Evolutionary conservation across 2,888 invertebrate genomes (phyloP).

Genomic region (Andrena trimmerana): DNA sequence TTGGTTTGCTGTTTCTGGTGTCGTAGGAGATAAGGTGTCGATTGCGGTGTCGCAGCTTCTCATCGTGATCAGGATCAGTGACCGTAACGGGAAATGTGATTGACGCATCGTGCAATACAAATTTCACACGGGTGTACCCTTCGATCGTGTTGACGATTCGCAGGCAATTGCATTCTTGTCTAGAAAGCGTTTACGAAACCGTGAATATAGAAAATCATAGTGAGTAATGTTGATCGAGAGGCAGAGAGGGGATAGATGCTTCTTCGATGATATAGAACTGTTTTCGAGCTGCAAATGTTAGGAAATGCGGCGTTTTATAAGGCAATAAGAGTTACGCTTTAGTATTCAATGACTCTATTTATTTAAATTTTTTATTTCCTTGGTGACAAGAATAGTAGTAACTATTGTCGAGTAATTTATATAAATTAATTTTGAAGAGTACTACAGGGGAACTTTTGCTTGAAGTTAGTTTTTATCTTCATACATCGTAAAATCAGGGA

Average conservation of each 20-base stretch:
- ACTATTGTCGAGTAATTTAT: too few species aligned
- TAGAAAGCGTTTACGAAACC: conserved; percentile 31
- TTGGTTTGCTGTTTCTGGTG: background rate
- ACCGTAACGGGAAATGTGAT: conserved; percentile 3
- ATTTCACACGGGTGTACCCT: background rate
- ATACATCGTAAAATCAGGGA: too few species aligned
- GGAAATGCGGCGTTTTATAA: too few species aligned
- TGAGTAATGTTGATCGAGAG: conserved; percentile 18
- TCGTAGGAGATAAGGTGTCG: background rate
- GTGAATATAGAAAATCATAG: conserved; percentile 27
- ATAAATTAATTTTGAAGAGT: too few species aligned
- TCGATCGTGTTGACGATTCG: background rate
- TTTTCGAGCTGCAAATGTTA: background rate
- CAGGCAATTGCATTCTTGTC: conserved; percentile 4
- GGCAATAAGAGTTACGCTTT: too few species aligned
- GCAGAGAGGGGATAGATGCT: conserved; percentile 11
- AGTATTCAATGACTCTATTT: too few species aligned
- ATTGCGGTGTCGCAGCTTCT: background rate
- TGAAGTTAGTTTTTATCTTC: too few species aligned
- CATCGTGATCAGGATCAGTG: background rate
- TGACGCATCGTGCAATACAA: background rate
- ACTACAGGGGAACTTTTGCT: too few species aligned
- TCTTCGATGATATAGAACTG: background rate
- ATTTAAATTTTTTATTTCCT: too few species aligned
- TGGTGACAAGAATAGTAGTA: too few species aligned